Conservation (phyloP, 2,797 vertebrate genomes). For the Pteropus rufus region DNA sequence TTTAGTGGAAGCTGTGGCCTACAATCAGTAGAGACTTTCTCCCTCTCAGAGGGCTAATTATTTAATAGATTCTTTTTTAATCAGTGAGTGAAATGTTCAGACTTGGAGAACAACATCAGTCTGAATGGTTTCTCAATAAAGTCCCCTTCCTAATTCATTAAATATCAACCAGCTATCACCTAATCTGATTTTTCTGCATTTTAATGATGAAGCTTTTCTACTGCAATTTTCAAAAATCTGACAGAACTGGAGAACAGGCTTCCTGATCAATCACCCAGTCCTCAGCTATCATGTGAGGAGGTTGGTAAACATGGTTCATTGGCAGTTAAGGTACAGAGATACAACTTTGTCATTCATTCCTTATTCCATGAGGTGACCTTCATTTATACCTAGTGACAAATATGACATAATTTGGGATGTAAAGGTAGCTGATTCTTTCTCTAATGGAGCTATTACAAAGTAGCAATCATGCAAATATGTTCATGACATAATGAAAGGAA, state of each 20-base stretch:
- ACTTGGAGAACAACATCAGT: background rate
- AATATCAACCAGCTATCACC: background rate
- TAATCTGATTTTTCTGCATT: background rate
- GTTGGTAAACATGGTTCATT: background rate
- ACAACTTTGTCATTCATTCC: background rate
- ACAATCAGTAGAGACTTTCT: background rate
- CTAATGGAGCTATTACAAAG: conserved; percentile 12
- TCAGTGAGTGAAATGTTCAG: conserved; percentile 26
- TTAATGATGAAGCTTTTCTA: background rate
- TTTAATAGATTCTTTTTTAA: background rate
- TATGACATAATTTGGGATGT: conserved; percentile 11
- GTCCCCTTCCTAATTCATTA: background rate
- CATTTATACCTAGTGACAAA: background rate
- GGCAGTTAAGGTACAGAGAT: background rate
- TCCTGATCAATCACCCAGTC: background rate
- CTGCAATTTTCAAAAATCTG: background rate
- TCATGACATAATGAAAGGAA: conserved; percentile 48
- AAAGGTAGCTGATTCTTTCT: conserved; percentile 1
- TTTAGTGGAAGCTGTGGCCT: background rate
- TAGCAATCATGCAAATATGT: conserved; percentile 39
- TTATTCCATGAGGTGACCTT: background rate
- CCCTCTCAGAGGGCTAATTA: background rate
- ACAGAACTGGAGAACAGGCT: background rate
- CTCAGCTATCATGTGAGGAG: background rate
- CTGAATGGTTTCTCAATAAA: background rate